Base-by-base conservation (phyloP, 2,113 vertebrate genomes). In the Turnix velox region DNA sequence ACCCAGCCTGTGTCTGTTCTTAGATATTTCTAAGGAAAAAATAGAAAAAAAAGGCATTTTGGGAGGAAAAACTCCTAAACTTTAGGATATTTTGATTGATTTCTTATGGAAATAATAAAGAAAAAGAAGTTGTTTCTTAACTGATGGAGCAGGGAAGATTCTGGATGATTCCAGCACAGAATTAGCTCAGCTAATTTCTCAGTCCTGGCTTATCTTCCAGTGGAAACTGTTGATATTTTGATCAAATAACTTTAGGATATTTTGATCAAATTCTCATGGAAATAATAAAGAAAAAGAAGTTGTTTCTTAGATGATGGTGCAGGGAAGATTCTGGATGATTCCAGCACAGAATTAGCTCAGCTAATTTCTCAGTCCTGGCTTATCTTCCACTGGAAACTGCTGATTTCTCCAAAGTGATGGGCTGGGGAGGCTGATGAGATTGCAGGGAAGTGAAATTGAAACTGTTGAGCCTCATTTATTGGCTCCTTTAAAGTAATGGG, bases 171-270 rank as follows among this genome's bases (percentile, higher is more conserved):
- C 88, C 76, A 55, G 22, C 39, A 30, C 35, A 45, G 88, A 93
- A 95, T 95, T 81, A 88, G 37, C 91, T 88, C 59, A 39, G 2
- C 80, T 85, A 78, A 65, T 85, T n/a, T n/a, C n/a, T n/a, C 88
- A 93, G 80, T 37, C 49, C 18, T 37, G 65, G 84, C 75, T 62
- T 88, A 57, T 93, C 85, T 93, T 86, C 91, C 85, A 71, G 42
- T 61, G n/a, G 91, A 95, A 95, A 93, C 55, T 93, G 94, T 88
- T 95, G 94, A 91, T 95, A n/a, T n/a, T n/a, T n/a, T n/a, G n/a
- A n/a, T n/a, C n/a, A n/a, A n/a, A n/a, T n/a, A n/a, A n/a, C n/a
- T n/a, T n/a, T n/a, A n/a, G n/a, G n/a, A n/a, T n/a, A n/a, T n/a
- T n/a, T n/a, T n/a, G n/a, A n/a, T n/a, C n/a, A n/a, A n/a, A n/a